These are phyloP conservation scores for Loripinus fragilis DNA, from an alignment of 2,888 invertebrate genomes.

Conservation along the genomic window DNA sequence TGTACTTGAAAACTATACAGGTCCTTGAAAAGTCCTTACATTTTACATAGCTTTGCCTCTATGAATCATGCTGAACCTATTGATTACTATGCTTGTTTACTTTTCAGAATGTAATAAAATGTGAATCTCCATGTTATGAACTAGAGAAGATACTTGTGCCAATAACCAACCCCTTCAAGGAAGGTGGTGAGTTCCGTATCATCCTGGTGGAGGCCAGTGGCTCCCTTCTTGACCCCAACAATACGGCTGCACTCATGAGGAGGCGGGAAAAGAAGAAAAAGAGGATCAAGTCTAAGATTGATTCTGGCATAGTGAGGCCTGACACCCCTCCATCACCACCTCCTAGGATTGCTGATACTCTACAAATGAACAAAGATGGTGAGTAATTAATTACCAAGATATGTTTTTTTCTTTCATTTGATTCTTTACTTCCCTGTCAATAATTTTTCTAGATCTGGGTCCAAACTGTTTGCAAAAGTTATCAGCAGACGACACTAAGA, in stretches of 20 bases:
- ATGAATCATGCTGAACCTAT: no score
- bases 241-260: constrained; percentile 61
- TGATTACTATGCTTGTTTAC: no score
- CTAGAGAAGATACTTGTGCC: constrained; percentile 75
- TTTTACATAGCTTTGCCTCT: no score
- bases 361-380: constrained; percentile 62
- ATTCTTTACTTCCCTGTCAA: no score
- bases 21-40: no score
- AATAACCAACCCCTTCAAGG: constrained; percentile 81
- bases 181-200: constrained; percentile 79
- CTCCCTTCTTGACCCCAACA: constrained; percentile 64
- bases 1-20: no score
- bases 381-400: no score
- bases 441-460: no score
- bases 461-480: no score
- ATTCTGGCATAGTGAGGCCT: constrained; percentile 72
- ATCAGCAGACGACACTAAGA: no score
- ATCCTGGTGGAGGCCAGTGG: constrained; percentile 78
- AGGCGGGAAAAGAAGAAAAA: constrained; percentile 69
- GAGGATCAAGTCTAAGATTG: constrained; percentile 73
- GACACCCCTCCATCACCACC: constrained; percentile 72
- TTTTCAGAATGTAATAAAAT: constrained; percentile 76
- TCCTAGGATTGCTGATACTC: constrained; percentile 53
- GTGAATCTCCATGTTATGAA: constrained; percentile 81
- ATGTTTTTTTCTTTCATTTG: no score